Evolutionary conservation across 2,113 vertebrate genomes (phyloP), one percentile per base, ranked within the genome.

Genomic region (Cisticola juncidis): DNA sequence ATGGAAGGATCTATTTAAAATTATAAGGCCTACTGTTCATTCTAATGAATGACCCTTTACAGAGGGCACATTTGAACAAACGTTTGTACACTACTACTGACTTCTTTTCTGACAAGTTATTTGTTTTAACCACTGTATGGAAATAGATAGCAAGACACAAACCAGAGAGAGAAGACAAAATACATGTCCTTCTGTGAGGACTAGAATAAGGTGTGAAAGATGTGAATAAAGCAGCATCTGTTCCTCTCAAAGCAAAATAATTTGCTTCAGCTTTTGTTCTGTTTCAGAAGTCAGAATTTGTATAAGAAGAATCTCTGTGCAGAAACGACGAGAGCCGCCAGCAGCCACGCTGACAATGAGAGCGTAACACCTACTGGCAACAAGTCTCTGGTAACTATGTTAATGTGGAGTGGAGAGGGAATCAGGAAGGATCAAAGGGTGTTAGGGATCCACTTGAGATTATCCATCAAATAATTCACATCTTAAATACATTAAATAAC

Each of bases 351-450:
- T 61, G 96, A 97, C 70, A 97, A 66, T 18, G 81, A 97, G 90
- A 97, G 95, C 5, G 94, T 95, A 87, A 95, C 81, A 62, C 95
- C 94, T 65, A 94, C 97, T 5, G 83, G 95, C 90, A 97, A 92
- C 36, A 86, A 97, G 42, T 97, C 98, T 78, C 98, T 56, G 98
- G 99, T 99, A 98, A 98, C 81, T 88, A 60, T 60, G 91, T 95
- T 95, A 94, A 92, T 89, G 76, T 83, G 91, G 83, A 93, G 72
- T 86, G 78, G 68, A 93, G 45, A 56, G 79, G 66, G 94, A 96
- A 88, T 90, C 87, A 87, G 91, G 57, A 95, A 93, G 88, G 90
- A 96, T 95, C 94, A 97, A 98, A 97, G 96, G 66, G 79, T 79
- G 82, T 94, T 89, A 94, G 95, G 88, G 92, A 96, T 97, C 90